Base-by-base conservation (phyloP, 2,797 vertebrate genomes). In the Diplodus puntazzo region DNA sequence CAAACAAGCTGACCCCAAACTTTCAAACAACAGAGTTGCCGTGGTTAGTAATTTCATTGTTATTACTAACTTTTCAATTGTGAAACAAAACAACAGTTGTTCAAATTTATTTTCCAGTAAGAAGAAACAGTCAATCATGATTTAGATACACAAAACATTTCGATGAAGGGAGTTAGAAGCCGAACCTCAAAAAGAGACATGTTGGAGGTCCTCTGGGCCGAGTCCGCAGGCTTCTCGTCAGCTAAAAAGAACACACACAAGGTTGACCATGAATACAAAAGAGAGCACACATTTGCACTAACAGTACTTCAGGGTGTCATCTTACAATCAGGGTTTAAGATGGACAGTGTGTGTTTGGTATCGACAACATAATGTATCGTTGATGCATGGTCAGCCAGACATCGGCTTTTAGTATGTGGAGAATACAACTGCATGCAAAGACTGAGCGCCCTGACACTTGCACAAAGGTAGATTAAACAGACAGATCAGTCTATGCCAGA, bases 121-220 rank as follows among this genome's bases (percentile, higher is more conserved):
- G 57, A 45, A 62, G 13, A 62, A 27, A 27, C 9, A 20, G 43
- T 2, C 17, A 50, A n/a, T n/a, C 48, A n/a, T 20, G 50, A 3
- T 21, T 13, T n/a, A 43, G 34, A 43, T 8, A 42, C 21, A 25
- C 2, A 52, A 23, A 78, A 34, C 12, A 10, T 45, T 53, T 79
- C 5, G 23, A 74, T 52, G 30, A 21, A 71, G 39, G 34, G 52
- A 59, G 18, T 16, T 20, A 59, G 2, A 61, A n/a, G 49, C 16
- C 0, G 0, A 92, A 96, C 95, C 91, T 94, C 93, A 69, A 89
- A 85, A 72, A 85, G 53, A 85, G 91, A 92, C 77, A 69, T 78
- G 67, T 88, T 93, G 76, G 90, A 85, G 60, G 88, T 86, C 17
- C 59, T 83, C 66, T 88, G 88, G 78, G 55, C 74, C 11, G 70